Evolutionary conservation across 1,140 invertebrate genomes (phyloP).

Genomic region (Pseudoatta argentina): DNA sequence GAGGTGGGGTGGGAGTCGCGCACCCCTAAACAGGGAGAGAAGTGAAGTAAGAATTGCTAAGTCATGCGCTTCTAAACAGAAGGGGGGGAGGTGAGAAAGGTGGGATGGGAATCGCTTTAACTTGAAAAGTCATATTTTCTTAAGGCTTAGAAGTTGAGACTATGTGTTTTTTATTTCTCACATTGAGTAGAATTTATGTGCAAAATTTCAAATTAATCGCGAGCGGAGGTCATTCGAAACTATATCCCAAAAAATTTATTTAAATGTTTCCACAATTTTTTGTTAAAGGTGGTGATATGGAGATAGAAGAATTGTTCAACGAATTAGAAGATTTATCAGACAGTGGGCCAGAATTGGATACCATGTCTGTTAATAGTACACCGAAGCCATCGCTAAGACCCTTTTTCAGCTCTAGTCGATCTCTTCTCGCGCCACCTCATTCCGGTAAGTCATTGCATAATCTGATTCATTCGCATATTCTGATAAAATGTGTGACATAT

Average conservation of each 20-base stretch:
- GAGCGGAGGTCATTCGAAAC: too few species aligned
- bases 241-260: neutral
- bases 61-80: too few species aligned
- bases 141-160: too few species aligned
- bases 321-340: slow-evolving; percentile 97
- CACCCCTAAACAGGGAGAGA: too few species aligned
- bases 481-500: slow-evolving; percentile 49
- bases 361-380: slow-evolving; percentile 97
- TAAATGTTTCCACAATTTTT: neutral
- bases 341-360: slow-evolving; percentile 97
- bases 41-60: too few species aligned
- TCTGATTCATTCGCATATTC: slow-evolving; percentile 5
- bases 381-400: slow-evolving; percentile 98
- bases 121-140: too few species aligned
- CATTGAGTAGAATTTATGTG: too few species aligned
- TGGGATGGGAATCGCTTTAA: too few species aligned
- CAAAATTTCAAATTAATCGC: too few species aligned
- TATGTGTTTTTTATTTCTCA: too few species aligned
- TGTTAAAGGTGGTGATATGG: slow-evolving; percentile 87
- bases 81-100: too few species aligned
- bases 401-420: slow-evolving; percentile 96
- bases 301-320: slow-evolving; percentile 93
- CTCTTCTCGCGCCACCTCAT: slow-evolving; percentile 87
- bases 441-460: slow-evolving; percentile 82
- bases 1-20: too few species aligned